phyloP scores from a whole-genome alignment of 1,140 invertebrate species.

The Bombus superbus region DNA sequence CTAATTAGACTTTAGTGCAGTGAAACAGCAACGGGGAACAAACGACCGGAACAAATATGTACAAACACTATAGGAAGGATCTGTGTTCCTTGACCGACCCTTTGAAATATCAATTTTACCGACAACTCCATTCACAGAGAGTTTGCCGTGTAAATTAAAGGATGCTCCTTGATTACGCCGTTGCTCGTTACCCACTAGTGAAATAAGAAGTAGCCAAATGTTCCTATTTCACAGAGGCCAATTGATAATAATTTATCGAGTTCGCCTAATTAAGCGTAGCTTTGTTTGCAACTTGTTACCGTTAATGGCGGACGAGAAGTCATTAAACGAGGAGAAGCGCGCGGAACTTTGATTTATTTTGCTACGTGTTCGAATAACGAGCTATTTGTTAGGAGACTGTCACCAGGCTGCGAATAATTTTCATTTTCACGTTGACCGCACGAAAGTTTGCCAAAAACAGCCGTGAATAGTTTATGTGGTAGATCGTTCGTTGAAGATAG shows the following conservation, averaged over 20 bases:
- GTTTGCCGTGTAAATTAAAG: slow-evolving; percentile 13
- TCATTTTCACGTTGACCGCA: background rate
- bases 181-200: background rate
- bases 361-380: background rate
- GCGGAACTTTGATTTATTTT: background rate
- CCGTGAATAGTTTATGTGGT: background rate
- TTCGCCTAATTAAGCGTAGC: background rate
- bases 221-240: background rate
- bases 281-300: slow-evolving; percentile 11
- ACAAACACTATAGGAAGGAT: background rate
- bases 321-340: background rate
- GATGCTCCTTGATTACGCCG: background rate
- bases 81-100: background rate
- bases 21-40: background rate
- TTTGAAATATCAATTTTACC: background rate
- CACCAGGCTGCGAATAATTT: background rate
- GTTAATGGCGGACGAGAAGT: background rate
- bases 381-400: background rate
- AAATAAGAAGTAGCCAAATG: background rate
- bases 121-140: background rate
- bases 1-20: background rate
- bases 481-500: too few relatives aligned
- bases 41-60: background rate
- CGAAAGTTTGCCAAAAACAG: too few relatives aligned
- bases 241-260: background rate